Base-by-base conservation (phyloP, 2,113 vertebrate species). In the Bathybates hornii region DNA sequence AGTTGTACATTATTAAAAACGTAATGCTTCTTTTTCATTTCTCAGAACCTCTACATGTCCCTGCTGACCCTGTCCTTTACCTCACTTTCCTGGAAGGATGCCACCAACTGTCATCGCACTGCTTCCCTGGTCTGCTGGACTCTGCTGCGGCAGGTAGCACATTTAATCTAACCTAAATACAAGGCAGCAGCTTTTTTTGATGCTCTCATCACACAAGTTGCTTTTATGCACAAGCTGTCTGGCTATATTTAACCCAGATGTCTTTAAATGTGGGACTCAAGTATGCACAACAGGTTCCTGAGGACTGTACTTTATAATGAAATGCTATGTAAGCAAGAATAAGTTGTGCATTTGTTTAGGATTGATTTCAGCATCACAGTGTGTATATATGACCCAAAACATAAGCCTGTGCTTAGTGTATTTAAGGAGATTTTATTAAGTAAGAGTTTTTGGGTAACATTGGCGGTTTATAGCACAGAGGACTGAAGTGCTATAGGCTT, bases 111-210 rank as follows among this genome's bases (percentile, higher is more conserved):
- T 94, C 97, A 99, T 90, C 97, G 97, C 90, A 97, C 97, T 0
- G 98, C 98, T 73, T 97, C 97, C 3, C 95, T 98, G 88, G 96
- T 99, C 87, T 99, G 98, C 96, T 99, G 99, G 99, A 97, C 97
- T 0, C 96, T 99, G 24, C 97, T 99, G 79, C 98, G 97, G 91
- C 98, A 98, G 97, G 98, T 95, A 87, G 9, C 2, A 2, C 27
- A 7, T 34, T n/a, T 17, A 41, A 16, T 29, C 2, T 57, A 41
- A 50, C 81, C n/a, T 50, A 12, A 50, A 78, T 32, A 32, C 16
- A 78, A 78, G 43, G 14, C 24, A 29, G 24, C 14, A 48, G 10
- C 32, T 66, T 66, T 71, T 43, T 38, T 4, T 61, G 41, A 50
- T 43, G 7, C 9, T 36, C 53, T 52, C 3, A 29, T 50, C 9